Evolutionary conservation across 1,140 invertebrate species (phyloP), one percentile per base, ranked within the genome.

Genomic region (Ceratina japonica): DNA sequence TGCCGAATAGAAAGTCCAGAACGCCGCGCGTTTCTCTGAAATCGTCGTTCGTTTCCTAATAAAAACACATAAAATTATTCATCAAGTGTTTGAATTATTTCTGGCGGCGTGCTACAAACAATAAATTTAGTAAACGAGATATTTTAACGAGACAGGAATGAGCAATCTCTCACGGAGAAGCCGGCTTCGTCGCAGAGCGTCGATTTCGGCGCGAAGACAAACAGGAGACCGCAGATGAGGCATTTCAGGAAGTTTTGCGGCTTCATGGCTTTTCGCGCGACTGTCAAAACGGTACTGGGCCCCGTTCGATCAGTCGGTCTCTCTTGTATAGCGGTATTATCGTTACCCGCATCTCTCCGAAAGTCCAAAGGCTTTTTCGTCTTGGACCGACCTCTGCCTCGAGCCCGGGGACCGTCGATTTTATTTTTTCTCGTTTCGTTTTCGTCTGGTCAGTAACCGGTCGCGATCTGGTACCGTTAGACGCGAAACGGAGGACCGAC

Each of bases 201-300:
- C 12, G 31, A 44, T 71, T 18, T 27, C 15, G 74, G 24, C 31
- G 73, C 37, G 13, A 85, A 54, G 27, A 84, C 5, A 22, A 70
- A 56, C 66, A 70, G 27, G 8, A 89, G 24, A 10, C 87, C 62
- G 64, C 87, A 90, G 79, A 90, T 37, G 3, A 91, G 72, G 54
- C 83, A 90, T 37, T 88, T 89, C n/a, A 90, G 59, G 77, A 86
- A 88, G 10, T 89, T 83, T 59, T 89, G 86, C 27, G 89, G 68
- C 83, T 88, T 86, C 91, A 92, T 92, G 88, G 86, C 85, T 88
- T 86, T 80, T 84, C 77, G 84, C 77, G 86, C 78, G 75, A 78
- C 84, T 77, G 80, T 77, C 70, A 66, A 76, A 56, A 63, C 65
- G 68, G 37, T 81, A 84, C 76, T 79, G 80, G 37, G 69, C 71